Percentiles rank a stretch among this genome's conserved stretches.
phyloP scores from a whole-genome alignment of 2,113 vertebrate species.

The Sinocyclocheilus maitianheensis region DNA sequence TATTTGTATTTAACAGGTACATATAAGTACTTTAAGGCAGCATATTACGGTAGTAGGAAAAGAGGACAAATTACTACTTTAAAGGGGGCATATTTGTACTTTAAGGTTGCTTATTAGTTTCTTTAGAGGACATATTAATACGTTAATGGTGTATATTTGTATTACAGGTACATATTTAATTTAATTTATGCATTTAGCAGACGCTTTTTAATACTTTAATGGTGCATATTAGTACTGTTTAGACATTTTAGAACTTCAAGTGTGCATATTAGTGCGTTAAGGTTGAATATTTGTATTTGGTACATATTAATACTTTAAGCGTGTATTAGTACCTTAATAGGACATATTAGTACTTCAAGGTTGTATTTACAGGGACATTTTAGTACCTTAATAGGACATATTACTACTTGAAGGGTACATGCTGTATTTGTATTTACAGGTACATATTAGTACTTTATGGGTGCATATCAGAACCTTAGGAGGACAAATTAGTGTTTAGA shows the following conservation, averaged over 20 bases:
- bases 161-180: neutral
- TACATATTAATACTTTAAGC: neutral
- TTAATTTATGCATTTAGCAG: too few species aligned
- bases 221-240: too few species aligned
- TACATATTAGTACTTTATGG: neutral
- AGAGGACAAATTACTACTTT: neutral
- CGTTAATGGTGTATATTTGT: neutral
- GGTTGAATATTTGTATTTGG: neutral
- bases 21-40: neutral
- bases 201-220: neutral
- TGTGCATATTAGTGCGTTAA: neutral
- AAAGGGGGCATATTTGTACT: neutral
- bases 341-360: neutral
- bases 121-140: neutral
- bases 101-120: too few species aligned
- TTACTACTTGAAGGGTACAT: neutral
- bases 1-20: neutral
- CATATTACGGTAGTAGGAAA: neutral
- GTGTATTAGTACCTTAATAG: neutral
- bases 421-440: neutral
- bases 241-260: neutral
- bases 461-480: neutral
- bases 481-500: neutral
- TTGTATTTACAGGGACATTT: neutral
- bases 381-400: neutral